Percentiles rank a stretch among this genome's conserved stretches.
phyloP scores from a whole-genome alignment of 2,797 vertebrate genomes.

The Margarornis squamiger region DNA sequence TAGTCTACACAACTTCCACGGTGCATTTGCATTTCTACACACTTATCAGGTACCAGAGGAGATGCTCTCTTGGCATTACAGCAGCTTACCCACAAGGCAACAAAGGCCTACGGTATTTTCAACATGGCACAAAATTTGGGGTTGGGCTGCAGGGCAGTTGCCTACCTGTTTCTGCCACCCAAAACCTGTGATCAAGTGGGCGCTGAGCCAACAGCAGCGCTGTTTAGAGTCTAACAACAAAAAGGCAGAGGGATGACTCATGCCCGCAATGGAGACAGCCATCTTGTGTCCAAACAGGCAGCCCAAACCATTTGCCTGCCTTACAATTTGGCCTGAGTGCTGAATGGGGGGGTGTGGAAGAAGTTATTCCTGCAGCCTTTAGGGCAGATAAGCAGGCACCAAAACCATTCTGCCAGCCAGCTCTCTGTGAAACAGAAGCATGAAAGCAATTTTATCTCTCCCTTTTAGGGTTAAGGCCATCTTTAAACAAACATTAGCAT shows the following conservation, averaged over 20 bases:
- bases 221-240: neutral
- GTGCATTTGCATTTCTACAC: accelerated
- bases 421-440: neutral
- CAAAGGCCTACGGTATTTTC: neutral
- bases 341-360: neutral
- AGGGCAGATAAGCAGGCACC: neutral
- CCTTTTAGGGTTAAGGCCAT: neutral
- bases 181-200: neutral
- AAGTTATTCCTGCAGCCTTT: neutral
- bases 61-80: neutral
- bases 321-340: accelerated
- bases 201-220: neutral
- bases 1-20: neutral
- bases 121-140: neutral
- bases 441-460: slow-evolving; percentile 5
- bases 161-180: neutral
- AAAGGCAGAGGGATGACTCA: neutral
- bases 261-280: neutral
- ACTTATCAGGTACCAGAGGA: neutral
- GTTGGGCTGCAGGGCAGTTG: neutral
- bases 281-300: neutral
- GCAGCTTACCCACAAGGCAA: neutral
- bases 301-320: neutral
- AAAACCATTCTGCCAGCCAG: neutral
- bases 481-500: slow-evolving; percentile 24